phyloP scores from a whole-genome alignment of 2,888 invertebrate genomes.

The Drosophila greeni region DNA sequence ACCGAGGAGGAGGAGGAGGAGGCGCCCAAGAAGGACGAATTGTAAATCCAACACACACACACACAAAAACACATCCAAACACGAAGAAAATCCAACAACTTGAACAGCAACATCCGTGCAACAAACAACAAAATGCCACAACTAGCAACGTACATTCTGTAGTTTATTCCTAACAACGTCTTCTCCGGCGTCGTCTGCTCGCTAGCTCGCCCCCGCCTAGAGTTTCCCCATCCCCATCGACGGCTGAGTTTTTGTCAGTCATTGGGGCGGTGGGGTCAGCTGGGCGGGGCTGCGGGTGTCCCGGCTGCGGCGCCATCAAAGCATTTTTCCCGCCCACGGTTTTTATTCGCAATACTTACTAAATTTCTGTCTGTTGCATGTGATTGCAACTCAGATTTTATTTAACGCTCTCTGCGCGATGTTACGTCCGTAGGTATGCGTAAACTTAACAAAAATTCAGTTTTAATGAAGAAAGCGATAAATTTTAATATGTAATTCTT shows the following conservation, averaged over 20 bases:
- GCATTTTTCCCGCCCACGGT: slow-evolving; percentile 35
- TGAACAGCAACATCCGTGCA: slow-evolving; percentile 51
- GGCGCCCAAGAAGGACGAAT: slow-evolving; percentile 78
- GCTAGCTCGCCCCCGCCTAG: slow-evolving; percentile 8
- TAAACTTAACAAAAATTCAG: slow-evolving; percentile 53
- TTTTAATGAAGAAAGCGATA: slow-evolving; percentile 66
- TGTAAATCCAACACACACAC: slow-evolving; percentile 73
- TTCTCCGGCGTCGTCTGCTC: slow-evolving; percentile 13
- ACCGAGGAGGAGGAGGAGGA: slow-evolving; percentile 74
- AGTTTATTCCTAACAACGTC: slow-evolving; percentile 58
- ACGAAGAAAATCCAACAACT: slow-evolving; percentile 49
- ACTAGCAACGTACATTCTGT: slow-evolving; percentile 72
- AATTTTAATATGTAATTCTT: slow-evolving; percentile 65
- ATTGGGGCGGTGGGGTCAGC: slow-evolving; percentile 22
- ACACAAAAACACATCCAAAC: slow-evolving; percentile 26
- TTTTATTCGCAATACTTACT: slow-evolving; percentile 37
- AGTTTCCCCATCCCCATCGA: slow-evolving; percentile 23
- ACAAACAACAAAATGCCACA: slow-evolving; percentile 44
- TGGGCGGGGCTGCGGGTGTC: slow-evolving; percentile 13
- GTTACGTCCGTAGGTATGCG: slow-evolving; percentile 20
- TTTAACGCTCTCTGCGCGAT: slow-evolving; percentile 28
- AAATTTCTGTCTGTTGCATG: slow-evolving; percentile 15
- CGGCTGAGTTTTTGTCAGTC: slow-evolving; percentile 62
- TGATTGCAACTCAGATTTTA: slow-evolving; percentile 36
- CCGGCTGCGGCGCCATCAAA: slow-evolving; percentile 11